Base-by-base conservation (phyloP, 2,113 vertebrate species). In the Mionectes macconnelli region DNA sequence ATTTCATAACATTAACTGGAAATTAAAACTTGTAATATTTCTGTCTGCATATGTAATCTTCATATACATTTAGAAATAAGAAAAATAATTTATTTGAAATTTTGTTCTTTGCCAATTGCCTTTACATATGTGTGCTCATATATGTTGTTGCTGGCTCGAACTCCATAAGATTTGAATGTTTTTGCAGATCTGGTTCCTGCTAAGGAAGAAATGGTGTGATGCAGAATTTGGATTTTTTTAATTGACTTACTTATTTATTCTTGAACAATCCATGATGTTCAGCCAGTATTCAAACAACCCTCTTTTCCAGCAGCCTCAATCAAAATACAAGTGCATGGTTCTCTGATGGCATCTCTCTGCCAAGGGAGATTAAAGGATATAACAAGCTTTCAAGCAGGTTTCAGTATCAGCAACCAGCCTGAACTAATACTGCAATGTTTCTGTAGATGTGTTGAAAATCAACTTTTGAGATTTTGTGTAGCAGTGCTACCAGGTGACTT, bases 371-470 rank as follows among this genome's bases (percentile, higher is more conserved):
- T 90, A 92, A 88, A 40, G 85, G 47, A 45, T 84, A 49, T 66
- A 89, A 75, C 60, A 84, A 57, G 63, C 23, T 92, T 95, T 77
- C 47, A 31, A 84, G 44, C 24, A 84, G 75, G 52, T 84, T 90
- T 85, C 80, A 87, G 73, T 40, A 67, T 79, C 80, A 81, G 42
- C 83, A 84, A 15, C 53, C 80, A 94, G 62, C 55, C 72, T 94
- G 83, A 97, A 84, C 83, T 94, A 96, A 90, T 87, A 79, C 64
- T 79, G 69, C 72, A 90, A 33, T 35, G 83, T 91, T 94, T 91
- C 62, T 74, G 53, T 66, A 35, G 30, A 19, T 53, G 39, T 73
- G 75, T 50, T 84, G 52, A 60, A 91, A 90, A 92, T 77, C 47
- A 81, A 0, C 69, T 88, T 90, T 59, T 14, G 59, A 80, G 39